Evolutionary conservation across 2,113 vertebrate species (phyloP).

Genomic region (Aythya baeri): DNA sequence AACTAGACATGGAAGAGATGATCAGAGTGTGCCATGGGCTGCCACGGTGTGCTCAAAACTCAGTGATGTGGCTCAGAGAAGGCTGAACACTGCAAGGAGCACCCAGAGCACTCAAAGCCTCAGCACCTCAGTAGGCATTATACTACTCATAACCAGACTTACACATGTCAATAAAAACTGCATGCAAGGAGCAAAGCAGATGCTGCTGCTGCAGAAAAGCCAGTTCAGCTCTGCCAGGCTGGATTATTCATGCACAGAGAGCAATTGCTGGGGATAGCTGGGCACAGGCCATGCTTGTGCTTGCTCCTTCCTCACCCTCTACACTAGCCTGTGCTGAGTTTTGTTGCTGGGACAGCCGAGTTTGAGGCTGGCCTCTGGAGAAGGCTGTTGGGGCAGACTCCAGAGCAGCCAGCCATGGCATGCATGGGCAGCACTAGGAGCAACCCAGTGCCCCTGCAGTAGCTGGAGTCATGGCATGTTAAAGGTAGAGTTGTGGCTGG

Average conservation of each 20-base stretch:
- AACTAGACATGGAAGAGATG: not conserved
- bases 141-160: not conserved
- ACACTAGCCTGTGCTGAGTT: not conserved
- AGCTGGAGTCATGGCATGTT: accelerated
- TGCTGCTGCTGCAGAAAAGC: not conserved
- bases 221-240: accelerated
- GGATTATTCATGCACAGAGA: not conserved
- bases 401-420: not conserved
- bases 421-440: not conserved
- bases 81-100: not conserved
- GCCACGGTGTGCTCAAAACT: not conserved
- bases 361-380: not conserved
- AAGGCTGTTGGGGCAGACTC: not conserved
- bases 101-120: not conserved
- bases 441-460: not conserved
- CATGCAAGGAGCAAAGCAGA: not conserved
- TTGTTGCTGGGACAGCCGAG: not conserved
- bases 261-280: not conserved
- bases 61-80: not conserved
- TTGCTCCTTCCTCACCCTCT: not conserved
- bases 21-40: not conserved
- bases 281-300: not conserved
- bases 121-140: not conserved
- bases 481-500: accelerated
- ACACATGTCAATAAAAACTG: not conserved